Conservation (phyloP, 1,140 invertebrate genomes). For the Himalopsyche phryganea region DNA sequence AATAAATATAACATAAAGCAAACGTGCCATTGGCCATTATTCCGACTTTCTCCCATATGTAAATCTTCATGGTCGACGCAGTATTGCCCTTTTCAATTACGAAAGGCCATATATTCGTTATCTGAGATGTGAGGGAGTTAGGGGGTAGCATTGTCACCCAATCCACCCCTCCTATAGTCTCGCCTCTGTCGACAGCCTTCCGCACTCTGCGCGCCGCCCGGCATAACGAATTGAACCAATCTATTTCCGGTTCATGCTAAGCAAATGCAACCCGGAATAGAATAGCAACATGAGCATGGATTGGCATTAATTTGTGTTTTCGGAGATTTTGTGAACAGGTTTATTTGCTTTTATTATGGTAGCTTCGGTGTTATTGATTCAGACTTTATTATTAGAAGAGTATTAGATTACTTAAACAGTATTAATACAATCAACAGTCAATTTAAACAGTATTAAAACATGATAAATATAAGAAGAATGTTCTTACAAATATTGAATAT, state of each 20-base stretch:
- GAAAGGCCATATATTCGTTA: conserved; percentile 31
- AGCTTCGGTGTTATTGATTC: no score
- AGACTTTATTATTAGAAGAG: no score
- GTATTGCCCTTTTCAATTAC: conserved; percentile 33
- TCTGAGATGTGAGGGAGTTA: conserved; percentile 8
- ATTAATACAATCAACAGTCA: no score
- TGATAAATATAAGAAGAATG: no score
- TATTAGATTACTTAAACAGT: no score
- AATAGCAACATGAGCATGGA: no score
- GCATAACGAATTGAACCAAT: conserved; percentile 33
- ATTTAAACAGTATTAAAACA: no score
- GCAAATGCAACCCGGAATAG: conserved; percentile 23
- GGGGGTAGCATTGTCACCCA: no score
- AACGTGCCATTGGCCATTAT: conserved; percentile 2
- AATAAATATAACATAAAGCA: conserved; percentile 6
- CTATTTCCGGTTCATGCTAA: conserved; percentile 31
- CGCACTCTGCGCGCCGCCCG: conserved; percentile 3
- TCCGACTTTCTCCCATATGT: conserved; percentile 15
- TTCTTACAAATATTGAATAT: no score
- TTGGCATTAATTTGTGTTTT: no score
- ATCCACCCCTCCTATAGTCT: neutral
- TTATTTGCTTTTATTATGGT: no score
- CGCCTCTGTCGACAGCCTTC: conserved; percentile 14
- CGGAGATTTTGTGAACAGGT: no score
- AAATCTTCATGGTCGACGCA: conserved; percentile 7